These are phyloP conservation scores for Ciconia boyciana DNA, from an alignment of 2,113 vertebrate species.

Conservation along the genomic window DNA sequence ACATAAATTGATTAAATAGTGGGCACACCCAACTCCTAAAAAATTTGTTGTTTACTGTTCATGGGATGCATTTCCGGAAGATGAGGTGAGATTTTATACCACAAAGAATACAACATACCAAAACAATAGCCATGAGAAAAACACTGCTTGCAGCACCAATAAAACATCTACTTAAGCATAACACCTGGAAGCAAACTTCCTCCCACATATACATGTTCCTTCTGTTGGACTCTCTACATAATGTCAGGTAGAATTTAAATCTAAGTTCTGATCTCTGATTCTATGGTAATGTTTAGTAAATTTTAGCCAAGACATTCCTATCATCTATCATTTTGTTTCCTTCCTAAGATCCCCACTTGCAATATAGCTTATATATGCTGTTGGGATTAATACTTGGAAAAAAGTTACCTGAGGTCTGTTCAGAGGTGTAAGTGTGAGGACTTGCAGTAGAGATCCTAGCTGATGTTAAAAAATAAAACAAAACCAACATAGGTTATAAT, in stretches of 20 bases:
- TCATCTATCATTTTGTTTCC: neutral
- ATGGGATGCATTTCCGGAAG: neutral
- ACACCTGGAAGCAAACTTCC: neutral
- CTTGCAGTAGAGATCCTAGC: slow-evolving; percentile 50
- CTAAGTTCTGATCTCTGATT: neutral
- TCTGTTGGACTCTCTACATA: neutral
- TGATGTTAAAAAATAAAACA: slow-evolving; percentile 55
- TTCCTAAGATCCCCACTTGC: neutral
- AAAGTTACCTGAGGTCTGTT: slow-evolving; percentile 57
- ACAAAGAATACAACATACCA: neutral
- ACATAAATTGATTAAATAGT: neutral
- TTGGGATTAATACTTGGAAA: neutral
- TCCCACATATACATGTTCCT: neutral
- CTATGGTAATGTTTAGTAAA: neutral
- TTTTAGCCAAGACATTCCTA: neutral
- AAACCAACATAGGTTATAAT: neutral
- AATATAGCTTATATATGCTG: neutral
- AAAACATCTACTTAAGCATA: neutral
- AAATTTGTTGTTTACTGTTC: neutral
- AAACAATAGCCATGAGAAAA: neutral
- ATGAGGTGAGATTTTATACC: neutral
- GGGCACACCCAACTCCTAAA: neutral
- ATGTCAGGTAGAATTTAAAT: neutral
- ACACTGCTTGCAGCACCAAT: neutral
- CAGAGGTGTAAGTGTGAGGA: slow-evolving; percentile 46